A percentile compares a stretch with the other conserved stretches of the same genome.
phyloP scores from a whole-genome alignment of 2,113 vertebrate species.

The Piprites chloris region DNA sequence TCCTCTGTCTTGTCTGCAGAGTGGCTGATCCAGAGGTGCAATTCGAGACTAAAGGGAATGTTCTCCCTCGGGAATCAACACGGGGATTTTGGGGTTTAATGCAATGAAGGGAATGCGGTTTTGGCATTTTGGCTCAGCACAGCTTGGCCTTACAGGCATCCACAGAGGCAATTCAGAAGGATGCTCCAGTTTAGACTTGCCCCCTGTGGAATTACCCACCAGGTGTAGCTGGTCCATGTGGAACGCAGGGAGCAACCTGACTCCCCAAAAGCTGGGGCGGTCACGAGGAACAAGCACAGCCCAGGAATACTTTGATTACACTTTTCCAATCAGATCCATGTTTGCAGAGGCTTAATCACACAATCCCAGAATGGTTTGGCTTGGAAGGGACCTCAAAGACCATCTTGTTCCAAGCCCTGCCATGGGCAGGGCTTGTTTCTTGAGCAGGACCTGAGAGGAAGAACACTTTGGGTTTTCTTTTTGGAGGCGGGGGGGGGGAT shows the following conservation, averaged over 20 bases:
- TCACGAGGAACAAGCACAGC: background rate
- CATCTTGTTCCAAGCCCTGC: background rate
- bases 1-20: background rate
- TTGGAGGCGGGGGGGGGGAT: background rate
- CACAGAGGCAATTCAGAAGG: background rate
- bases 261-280: background rate
- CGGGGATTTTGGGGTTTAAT: accelerated
- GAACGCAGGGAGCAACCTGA: background rate
- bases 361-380: background rate
- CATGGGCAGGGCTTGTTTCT: background rate
- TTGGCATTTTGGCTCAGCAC: background rate
- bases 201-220: background rate
- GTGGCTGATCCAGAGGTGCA: background rate
- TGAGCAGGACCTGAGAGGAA: background rate
- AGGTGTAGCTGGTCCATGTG: background rate
- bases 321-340: background rate
- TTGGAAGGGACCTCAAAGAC: background rate
- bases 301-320: background rate
- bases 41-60: background rate
- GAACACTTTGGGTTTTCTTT: no score
- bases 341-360: background rate
- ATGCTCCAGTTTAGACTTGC: background rate
- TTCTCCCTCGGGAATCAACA: background rate
- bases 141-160: background rate
- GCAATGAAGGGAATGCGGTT: accelerated